Base-by-base conservation (phyloP, 2,888 invertebrate species). In the Tortrix viridana region DNA sequence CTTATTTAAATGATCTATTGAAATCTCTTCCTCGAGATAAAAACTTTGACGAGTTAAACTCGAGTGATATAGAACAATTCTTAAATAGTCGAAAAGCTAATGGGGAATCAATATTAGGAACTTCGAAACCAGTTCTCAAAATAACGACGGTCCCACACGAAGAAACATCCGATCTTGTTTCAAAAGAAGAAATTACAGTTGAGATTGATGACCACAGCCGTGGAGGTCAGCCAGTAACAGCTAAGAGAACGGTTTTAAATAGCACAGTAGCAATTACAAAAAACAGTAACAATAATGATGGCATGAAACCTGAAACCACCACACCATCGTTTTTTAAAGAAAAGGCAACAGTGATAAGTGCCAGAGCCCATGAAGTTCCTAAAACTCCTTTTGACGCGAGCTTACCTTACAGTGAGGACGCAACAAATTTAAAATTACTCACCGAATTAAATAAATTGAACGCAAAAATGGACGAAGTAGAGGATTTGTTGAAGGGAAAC, bases 401-500 rank as follows among this genome's bases (percentile, higher is more conserved):
- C 3, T 32, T 12, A 3, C 12, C 32, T 32, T 32, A 32, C 32
- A 9, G 3, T 12, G 32, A 32, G 12, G 32, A 32, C 12, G 12
- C 32, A 32, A 32, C 22, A 6, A 43, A 59, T 23, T 19, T 44
- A 38, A 50, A 52, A 14, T 16, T 63, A n/a, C 38, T 58, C 2
- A 23, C 46, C 38, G 62, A 69, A 48, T 55, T 50, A 18, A 44
- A 62, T n/a, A 60, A 55, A 58, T 18, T 55, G 9, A 60, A 48
- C 47, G 52, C 60, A 3, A 62, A 61, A 50, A 55, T 66, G 16
- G 56, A 64, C 48, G 63, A 59, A 9, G 56, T 68, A 47, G 47
- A 66, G 38, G 57, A 52, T 19, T 50, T 71, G 12, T 37, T 65
- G n/a, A 65, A 69, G 32, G 57, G 67, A 65, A 56, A 55, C 32